A percentile compares a stretch with the other conserved stretches of the same genome.
phyloP scores from a whole-genome alignment of 2,888 invertebrate species.

The Cataglyphis cursor region DNA sequence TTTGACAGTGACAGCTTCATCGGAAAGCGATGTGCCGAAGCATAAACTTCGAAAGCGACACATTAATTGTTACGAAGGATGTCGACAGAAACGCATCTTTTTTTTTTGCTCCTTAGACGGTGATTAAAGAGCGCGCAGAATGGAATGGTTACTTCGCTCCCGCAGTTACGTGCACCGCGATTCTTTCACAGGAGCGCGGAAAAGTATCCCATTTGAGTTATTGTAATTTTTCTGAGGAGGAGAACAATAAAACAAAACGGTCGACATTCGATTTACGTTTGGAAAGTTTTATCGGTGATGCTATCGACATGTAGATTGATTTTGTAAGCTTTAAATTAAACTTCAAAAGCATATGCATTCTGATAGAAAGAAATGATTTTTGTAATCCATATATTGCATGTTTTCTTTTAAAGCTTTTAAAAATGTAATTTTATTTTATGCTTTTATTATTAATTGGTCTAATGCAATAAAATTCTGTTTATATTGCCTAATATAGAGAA shows the following conservation, averaged over 20 bases:
- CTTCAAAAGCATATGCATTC: background rate
- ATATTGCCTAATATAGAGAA: background rate
- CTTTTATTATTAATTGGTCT: background rate
- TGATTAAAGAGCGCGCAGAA: conserved; percentile 39
- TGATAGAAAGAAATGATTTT: background rate
- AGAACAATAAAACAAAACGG: conserved; percentile 7
- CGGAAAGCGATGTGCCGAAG: background rate
- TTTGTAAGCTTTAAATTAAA: conserved; percentile 6
- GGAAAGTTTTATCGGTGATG: background rate
- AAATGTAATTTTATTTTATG: background rate
- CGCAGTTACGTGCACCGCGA: background rate
- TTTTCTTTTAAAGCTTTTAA: background rate
- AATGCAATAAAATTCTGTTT: background rate
- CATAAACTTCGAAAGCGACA: background rate
- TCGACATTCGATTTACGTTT: conserved; percentile 18
- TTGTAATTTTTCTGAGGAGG: conserved; percentile 8
- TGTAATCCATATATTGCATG: background rate
- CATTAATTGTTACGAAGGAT: background rate
- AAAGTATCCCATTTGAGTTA: background rate
- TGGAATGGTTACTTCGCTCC: conserved; percentile 24
- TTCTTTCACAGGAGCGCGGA: conserved; percentile 20
- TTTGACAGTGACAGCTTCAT: background rate
- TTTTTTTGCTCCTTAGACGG: conserved; percentile 25
- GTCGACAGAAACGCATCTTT: conserved; percentile 15
- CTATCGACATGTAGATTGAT: background rate